Evolutionary conservation across 2,113 vertebrate species (phyloP).

Genomic region (Charadrius vociferus): DNA sequence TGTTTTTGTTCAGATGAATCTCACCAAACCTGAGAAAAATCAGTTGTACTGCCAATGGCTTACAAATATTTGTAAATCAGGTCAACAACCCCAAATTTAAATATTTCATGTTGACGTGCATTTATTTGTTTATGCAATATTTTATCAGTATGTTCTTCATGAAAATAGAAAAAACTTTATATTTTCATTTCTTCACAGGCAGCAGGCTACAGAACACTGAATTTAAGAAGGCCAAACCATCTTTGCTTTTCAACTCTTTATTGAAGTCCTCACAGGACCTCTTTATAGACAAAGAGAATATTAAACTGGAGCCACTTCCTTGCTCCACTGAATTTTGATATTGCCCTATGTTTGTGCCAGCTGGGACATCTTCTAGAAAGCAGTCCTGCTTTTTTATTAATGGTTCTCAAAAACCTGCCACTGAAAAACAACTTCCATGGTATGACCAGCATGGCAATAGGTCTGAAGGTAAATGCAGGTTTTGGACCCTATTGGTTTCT

Average conservation of each 20-base stretch:
- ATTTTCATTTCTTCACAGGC: neutral
- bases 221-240: neutral
- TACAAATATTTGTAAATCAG: neutral
- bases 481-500: conserved; percentile 45
- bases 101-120: neutral
- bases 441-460: neutral
- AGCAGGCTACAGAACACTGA: neutral
- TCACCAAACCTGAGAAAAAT: neutral
- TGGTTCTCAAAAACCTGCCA: neutral
- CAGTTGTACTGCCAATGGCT: neutral
- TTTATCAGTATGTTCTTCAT: neutral
- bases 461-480: neutral
- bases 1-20: neutral
- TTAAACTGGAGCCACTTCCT: neutral
- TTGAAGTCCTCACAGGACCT: neutral
- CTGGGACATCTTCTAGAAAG: neutral
- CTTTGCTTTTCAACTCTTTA: neutral
- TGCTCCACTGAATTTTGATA: neutral
- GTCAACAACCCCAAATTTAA: neutral
- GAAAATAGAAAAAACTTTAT: neutral
- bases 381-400: neutral
- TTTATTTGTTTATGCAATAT: neutral
- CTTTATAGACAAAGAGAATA: conserved; percentile 34
- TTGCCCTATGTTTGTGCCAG: neutral
- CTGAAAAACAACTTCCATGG: neutral